Evolutionary conservation across 2,113 vertebrate species (phyloP).

Genomic region (Naja naja): DNA sequence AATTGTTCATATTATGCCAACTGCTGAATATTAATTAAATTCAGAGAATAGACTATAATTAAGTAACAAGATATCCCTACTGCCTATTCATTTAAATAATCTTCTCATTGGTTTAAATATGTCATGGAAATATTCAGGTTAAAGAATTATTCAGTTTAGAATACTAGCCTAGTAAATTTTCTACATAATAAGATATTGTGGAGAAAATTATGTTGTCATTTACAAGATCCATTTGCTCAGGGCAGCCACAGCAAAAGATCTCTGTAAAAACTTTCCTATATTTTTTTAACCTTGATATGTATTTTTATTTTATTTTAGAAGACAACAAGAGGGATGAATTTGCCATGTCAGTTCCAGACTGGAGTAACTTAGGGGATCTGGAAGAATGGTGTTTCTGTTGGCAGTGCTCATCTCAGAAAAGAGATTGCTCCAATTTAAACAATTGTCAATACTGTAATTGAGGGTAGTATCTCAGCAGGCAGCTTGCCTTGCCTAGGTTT

Average conservation of each 20-base stretch:
- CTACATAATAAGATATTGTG: background rate
- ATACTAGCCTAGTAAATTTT: background rate
- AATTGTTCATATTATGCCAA: slow-evolving; percentile 1
- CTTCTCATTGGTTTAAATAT: background rate
- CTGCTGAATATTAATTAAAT: slow-evolving; percentile 14
- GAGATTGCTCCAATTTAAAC: background rate
- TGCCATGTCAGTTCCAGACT: background rate
- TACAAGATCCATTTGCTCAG: background rate
- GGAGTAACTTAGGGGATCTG: background rate
- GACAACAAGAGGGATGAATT: background rate
- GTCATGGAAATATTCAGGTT: background rate
- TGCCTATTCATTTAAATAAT: background rate
- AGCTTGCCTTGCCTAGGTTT: background rate
- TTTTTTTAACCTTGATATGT: background rate
- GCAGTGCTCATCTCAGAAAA: background rate
- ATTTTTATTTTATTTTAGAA: background rate
- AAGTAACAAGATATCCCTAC: background rate
- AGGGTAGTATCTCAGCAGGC: background rate
- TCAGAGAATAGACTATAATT: background rate
- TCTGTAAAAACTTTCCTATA: background rate
- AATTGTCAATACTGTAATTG: background rate
- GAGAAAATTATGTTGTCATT: background rate
- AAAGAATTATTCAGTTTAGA: background rate
- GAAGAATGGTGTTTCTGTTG: background rate
- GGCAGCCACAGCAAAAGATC: background rate